Percentiles rank a stretch among this genome's conserved stretches.
Evolutionary conservation across 2,888 invertebrate genomes (phyloP).

Genomic region (Diarsia mendica): DNA sequence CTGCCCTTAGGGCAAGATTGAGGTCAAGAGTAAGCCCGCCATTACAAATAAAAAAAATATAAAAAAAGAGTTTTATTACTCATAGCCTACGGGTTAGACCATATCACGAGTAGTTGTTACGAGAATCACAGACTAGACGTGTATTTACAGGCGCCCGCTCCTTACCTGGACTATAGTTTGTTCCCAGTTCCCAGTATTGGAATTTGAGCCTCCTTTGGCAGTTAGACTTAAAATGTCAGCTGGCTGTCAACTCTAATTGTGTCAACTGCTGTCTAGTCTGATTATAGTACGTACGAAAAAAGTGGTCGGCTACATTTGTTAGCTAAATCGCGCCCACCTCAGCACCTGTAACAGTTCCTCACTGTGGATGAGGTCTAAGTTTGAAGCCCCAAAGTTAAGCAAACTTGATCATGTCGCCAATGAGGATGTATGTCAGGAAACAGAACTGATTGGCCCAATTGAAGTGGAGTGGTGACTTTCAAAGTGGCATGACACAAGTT

Average conservation of each 20-base stretch:
- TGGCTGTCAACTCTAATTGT: background rate
- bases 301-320: background rate
- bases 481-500: background rate
- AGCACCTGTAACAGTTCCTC: background rate
- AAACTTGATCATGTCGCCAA: slow-evolving; percentile 28
- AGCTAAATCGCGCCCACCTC: background rate
- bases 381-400: slow-evolving; percentile 11
- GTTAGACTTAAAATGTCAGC: background rate
- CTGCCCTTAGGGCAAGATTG: no score
- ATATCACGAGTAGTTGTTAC: no score
- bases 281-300: background rate
- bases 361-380: background rate
- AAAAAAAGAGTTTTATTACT: no score
- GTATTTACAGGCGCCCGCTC: no score
- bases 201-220: background rate
- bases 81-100: no score
- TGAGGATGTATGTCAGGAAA: background rate
- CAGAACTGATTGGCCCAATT: slow-evolving; percentile 35
- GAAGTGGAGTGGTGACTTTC: background rate
- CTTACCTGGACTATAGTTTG: no score
- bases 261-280: background rate
- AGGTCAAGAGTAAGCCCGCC: no score
- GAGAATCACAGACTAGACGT: no score
- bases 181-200: background rate
- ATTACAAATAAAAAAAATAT: no score